Base-by-base conservation (phyloP, 2,888 invertebrate genomes). In the Baccha elongata region DNA sequence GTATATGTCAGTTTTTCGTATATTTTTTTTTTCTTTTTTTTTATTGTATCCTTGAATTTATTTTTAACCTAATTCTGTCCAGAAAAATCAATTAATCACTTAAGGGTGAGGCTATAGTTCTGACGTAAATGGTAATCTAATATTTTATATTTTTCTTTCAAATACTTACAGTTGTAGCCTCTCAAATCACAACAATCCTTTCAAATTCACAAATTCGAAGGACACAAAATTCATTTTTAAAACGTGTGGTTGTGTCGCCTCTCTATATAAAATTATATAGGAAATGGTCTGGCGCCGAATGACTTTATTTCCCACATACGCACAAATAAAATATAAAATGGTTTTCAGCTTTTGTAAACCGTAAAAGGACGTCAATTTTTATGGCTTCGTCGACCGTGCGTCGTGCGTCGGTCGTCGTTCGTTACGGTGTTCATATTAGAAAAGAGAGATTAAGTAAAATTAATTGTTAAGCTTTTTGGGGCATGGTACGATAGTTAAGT, bases 71-170 rank as follows among this genome's bases (percentile, higher is more conserved):
- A 68, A 32, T 68, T 79, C 62, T 74, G 67, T 62, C 35, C 73
- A 60, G 46, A 37, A 80, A 75, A 80, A 80, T 75, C 80, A 80
- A 80, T 80, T 80, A 75, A 80, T 69, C 58, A 55, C 13, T 10
- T 35, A 46, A 15, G 42, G 35, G 44, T 21, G 29, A 32, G 11
- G 17, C 17, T 23, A 1, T 15, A 52, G 42, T 46, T 64, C 69
- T 78, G 55, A 74, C 68, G 64, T 48, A 69, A 74, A 75, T 69
- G 35, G 80, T 80, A 80, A 80, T 80, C 64, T 74, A 74, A 80
- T 80, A 80, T 71, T 75, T 62, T 78, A 5, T 15, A 3, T 58
- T 35, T 35, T 53, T 26, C 13, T 23, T 79, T 68, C 52, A 53
- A 72, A 78, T 67, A 44, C 46, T 53, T 65, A 40, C 23, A 62